Evolutionary conservation across 2,797 vertebrate species (phyloP).

Genomic region (Acipenser oxyrinchus): DNA sequence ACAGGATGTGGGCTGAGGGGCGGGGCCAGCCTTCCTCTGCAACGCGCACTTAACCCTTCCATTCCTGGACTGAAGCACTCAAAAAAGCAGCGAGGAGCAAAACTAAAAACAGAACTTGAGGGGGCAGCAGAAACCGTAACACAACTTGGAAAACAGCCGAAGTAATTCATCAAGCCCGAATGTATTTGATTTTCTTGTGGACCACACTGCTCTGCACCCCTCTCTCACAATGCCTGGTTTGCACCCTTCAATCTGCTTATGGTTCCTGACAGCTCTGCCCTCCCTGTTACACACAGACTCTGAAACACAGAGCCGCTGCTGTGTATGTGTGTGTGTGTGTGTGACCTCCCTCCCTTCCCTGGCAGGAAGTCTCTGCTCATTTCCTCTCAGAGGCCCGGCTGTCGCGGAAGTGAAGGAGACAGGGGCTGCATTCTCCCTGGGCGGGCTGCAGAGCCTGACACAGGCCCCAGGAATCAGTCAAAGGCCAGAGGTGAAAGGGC

Average conservation of each 20-base stretch:
- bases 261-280: too few species aligned
- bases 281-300: too few species aligned
- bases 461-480: not conserved
- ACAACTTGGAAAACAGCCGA: too few species aligned
- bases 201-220: too few species aligned
- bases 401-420: not conserved
- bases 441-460: not conserved
- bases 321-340: not conserved
- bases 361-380: constrained; percentile 2
- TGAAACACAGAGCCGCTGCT: not conserved
- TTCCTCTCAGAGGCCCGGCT: not conserved
- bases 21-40: not conserved
- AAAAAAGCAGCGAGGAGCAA: not conserved
- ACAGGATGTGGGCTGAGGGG: constrained; percentile 64
- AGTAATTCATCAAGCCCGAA: too few species aligned
- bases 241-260: too few species aligned
- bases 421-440: not conserved
- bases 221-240: too few species aligned
- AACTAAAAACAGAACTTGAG: not conserved
- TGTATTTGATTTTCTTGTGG: too few species aligned
- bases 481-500: not conserved
- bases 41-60: not conserved
- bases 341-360: not conserved
- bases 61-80: not conserved
- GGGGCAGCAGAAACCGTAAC: too few species aligned